Base-by-base conservation (phyloP, 2,888 invertebrate species). In the Euplexia lucipara region DNA sequence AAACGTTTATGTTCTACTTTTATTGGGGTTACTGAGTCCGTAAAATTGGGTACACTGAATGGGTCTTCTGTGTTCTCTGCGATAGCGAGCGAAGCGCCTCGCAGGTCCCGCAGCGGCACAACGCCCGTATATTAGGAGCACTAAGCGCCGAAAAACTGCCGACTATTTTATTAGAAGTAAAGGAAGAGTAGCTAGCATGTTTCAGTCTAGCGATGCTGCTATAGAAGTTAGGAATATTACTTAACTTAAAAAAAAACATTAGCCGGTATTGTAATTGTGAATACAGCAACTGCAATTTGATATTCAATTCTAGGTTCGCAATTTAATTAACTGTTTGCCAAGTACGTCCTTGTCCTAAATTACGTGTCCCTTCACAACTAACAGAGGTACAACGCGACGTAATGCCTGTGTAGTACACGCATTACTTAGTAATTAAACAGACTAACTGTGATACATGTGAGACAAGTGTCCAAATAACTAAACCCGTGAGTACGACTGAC, bases 281-380 rank as follows among this genome's bases (percentile, higher is more conserved):
- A n/a, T 12, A 16, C 9, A 14, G 8, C n/a, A 32, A 22, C 16
- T 10, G 5, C 1, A 32, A 16, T 10, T 5, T 14, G 32, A 16
- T 16, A 41, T 32, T 45, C 32, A 47, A 60, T 60, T 47, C 10
- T 62, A 18, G 10, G 12, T 41, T 26, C 14, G n/a, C 10, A 10
- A 42, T 49, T 35, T 35, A 26, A 48, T 35, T 41, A 60, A 41
- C 10, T 16, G 12, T 35, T 10, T 32, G 14, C 22, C 14, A 6
- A 30, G 44, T 30, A 62, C 49, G 35, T 30, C 42, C 42, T 16
- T 42, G 16, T 12, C 6, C n/a, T 20, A 10, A 51, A 14, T 20
- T 34, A 47, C 18, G 9, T 3, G 22, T 9, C 18, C 47, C 39
- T 47, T 32, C 2, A 12, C 44, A 32, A 9, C 10, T 18, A 18